These are phyloP conservation scores for Lepilemur septentrionalis DNA, from an alignment of 2,797 vertebrate species.

Conservation along the genomic window DNA sequence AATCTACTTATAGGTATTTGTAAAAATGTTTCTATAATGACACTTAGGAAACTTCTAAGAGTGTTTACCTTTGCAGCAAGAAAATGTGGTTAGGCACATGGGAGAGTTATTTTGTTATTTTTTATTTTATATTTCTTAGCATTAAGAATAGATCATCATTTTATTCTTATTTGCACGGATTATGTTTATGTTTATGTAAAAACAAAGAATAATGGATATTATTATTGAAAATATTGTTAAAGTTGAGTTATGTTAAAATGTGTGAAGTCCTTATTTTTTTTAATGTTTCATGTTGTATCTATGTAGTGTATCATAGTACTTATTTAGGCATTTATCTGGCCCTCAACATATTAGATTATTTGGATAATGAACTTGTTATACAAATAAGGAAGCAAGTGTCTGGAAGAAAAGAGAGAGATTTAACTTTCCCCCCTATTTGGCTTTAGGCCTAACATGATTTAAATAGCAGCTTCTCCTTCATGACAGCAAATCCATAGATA, in stretches of 20 bases:
- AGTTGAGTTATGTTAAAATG: neutral
- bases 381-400: neutral
- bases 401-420: constrained; percentile 37
- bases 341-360: constrained; percentile 48
- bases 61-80: neutral
- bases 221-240: constrained; percentile 24
- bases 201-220: neutral
- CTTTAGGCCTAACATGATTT: constrained; percentile 72
- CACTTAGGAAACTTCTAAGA: neutral
- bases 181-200: neutral
- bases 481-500: constrained; percentile 78
- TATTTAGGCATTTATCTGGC: constrained; percentile 35
- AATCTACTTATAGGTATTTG: neutral
- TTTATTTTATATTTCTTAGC: neutral
- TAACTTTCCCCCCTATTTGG: constrained; percentile 52
- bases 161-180: neutral
- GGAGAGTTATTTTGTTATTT: neutral
- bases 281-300: neutral
- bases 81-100: neutral
- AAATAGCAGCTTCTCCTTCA: constrained; percentile 68
- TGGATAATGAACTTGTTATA: constrained; percentile 57
- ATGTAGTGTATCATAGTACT: neutral
- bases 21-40: neutral
- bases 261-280: neutral
- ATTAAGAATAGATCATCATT: neutral